Evolutionary conservation across 1,140 invertebrate species (phyloP).

Genomic region (Palaemon carinicauda): DNA sequence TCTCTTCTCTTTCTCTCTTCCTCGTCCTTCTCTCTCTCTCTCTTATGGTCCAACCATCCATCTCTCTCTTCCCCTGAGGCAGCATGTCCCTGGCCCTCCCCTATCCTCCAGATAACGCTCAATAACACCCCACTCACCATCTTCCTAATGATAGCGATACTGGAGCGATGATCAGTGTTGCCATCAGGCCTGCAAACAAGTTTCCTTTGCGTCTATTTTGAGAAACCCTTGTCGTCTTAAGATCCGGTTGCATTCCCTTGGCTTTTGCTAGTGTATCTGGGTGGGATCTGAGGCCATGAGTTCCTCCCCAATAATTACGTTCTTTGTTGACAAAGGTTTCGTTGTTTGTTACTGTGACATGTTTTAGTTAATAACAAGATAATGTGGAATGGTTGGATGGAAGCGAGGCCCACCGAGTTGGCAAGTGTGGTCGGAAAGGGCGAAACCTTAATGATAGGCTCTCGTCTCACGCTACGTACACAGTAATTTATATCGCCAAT

Average conservation of each 20-base stretch:
- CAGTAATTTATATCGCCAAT: constrained; percentile 52
- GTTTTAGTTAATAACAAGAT: not conserved
- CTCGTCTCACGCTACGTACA: constrained; percentile 50
- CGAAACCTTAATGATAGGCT: constrained; percentile 44
- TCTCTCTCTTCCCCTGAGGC: not conserved
- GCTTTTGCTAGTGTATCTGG: not conserved
- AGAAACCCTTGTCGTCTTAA: not conserved
- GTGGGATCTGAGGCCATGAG: not conserved
- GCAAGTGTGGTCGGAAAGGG: constrained; percentile 14
- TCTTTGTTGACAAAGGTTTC: too few relatives aligned
- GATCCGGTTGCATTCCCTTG: too few relatives aligned
- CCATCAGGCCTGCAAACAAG: not conserved
- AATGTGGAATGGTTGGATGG: not conserved
- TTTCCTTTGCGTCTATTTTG: not conserved
- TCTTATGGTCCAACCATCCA: not conserved
- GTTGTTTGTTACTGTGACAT: too few relatives aligned
- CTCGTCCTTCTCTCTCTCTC: not conserved
- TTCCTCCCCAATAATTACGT: not conserved
- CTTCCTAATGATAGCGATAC: constrained; percentile 40
- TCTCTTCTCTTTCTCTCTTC: not conserved
- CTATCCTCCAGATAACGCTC: constrained; percentile 17
- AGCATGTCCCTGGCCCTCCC: not conserved
- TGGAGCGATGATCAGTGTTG: not conserved
- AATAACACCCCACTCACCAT: constrained; percentile 8
- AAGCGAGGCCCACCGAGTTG: not conserved